Evolutionary conservation across 2,797 vertebrate species (phyloP).

Genomic region (Aeoliscus strigatus): DNA sequence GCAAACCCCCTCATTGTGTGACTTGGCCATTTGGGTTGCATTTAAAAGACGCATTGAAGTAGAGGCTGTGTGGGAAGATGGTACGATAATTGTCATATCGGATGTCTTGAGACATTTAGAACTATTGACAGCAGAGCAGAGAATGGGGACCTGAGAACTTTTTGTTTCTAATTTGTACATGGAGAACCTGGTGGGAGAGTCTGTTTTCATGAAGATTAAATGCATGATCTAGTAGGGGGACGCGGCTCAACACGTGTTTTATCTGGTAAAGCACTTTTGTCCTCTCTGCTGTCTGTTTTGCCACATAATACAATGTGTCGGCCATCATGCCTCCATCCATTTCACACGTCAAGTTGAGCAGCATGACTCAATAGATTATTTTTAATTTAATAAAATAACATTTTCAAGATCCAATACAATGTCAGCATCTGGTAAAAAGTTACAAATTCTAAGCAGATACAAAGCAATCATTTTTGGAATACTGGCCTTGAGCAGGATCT

Average conservation of each 20-base stretch:
- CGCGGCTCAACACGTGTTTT: constrained; percentile 10
- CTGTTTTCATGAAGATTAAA: constrained; percentile 4
- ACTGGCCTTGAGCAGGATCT: too few relatives aligned
- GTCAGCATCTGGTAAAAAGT: too few relatives aligned
- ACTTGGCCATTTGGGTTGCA: constrained; percentile 23
- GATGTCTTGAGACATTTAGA: constrained; percentile 21
- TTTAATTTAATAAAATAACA: constrained; percentile 20
- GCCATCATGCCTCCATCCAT: constrained; percentile 9
- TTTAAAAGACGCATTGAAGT: constrained; percentile 23
- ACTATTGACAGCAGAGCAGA: constrained; percentile 12
- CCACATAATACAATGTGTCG: constrained; percentile 1
- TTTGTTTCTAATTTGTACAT: constrained; percentile 4
- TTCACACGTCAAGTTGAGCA: constrained; percentile 13
- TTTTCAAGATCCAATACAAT: constrained; percentile 14
- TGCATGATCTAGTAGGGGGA: constrained; percentile 7
- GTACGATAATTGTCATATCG: constrained; percentile 32
- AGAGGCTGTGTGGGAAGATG: constrained; percentile 22
- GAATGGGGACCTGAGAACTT: not conserved
- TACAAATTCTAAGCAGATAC: too few relatives aligned
- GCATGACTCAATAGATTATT: constrained; percentile 4
- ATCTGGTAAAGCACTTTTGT: constrained; percentile 13
- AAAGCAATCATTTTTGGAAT: too few relatives aligned
- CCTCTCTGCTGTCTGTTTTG: constrained; percentile 1
- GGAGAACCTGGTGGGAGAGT: not conserved
- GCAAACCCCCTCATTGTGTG: constrained; percentile 15